Evolutionary conservation across 2,113 vertebrate genomes (phyloP).

Genomic region (Scalopus aquaticus): DNA sequence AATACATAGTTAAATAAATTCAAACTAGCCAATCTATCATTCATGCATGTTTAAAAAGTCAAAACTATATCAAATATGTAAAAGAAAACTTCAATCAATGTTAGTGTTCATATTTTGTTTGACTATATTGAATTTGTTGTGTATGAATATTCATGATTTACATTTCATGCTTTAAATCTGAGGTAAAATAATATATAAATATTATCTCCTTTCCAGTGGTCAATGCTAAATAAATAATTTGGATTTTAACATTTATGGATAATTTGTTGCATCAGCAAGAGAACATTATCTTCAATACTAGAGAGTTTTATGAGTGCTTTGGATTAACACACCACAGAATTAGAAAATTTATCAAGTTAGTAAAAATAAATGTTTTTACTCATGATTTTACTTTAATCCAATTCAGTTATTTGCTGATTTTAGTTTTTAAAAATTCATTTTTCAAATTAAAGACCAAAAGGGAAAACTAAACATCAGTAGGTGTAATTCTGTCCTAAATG

Average conservation of each 20-base stretch:
- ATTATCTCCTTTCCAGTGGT: background rate
- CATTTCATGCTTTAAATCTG: background rate
- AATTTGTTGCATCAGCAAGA: background rate
- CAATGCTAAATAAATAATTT: slow-evolving; percentile 8
- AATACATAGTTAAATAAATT: slow-evolving; percentile 41
- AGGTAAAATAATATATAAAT: slow-evolving; percentile 12
- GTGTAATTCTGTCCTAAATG: background rate
- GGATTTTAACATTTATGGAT: background rate
- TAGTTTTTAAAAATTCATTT: background rate
- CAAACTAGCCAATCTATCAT: background rate
- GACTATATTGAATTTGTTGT: background rate
- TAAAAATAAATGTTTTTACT: background rate
- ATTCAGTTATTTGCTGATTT: background rate
- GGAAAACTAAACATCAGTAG: background rate
- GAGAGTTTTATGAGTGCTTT: background rate
- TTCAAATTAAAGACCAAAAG: background rate
- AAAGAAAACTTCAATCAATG: background rate
- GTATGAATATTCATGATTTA: background rate
- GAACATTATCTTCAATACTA: background rate
- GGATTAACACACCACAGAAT: background rate
- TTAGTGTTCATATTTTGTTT: slow-evolving; percentile 32
- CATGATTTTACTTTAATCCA: background rate
- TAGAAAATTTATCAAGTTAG: background rate
- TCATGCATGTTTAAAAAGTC: background rate
- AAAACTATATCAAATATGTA: slow-evolving; percentile 13